Conservation (phyloP, 2,797 vertebrate species). For the Pachyuromys duprasi region DNA sequence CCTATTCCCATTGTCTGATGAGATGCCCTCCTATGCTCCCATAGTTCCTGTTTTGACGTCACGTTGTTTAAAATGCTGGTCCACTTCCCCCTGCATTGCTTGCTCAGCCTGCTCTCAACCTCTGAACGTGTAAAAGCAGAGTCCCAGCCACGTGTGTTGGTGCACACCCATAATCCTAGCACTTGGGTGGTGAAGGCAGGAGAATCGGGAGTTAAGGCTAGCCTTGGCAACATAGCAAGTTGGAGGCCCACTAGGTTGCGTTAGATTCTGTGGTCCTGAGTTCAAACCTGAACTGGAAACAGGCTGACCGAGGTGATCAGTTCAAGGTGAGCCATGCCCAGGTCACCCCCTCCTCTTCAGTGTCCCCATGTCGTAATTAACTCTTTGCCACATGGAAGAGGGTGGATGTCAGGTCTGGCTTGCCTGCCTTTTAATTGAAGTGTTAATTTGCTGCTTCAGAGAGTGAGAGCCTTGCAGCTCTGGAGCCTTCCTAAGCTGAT, state of each 20-base stretch:
- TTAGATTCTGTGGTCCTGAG: not conserved
- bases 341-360: not conserved
- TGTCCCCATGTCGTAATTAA: slow-evolving; percentile 66
- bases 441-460: slow-evolving; percentile 72
- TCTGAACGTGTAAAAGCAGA: not conserved
- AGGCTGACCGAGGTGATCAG: slow-evolving; percentile 4
- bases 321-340: slow-evolving; percentile 39
- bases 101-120: not conserved
- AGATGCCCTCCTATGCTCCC: not conserved
- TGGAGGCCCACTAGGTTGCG: no score
- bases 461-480: slow-evolving; percentile 23
- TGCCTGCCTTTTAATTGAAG: slow-evolving; percentile 75
- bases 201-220: not conserved
- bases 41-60: not conserved
- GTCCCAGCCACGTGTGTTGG: not conserved
- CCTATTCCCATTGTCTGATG: not conserved
- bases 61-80: not conserved
- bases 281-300: not conserved
- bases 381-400: slow-evolving; percentile 44
- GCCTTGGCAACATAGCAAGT: not conserved
- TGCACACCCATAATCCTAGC: not conserved
- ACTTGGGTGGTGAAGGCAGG: not conserved
- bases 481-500: slow-evolving; percentile 77
- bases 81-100: not conserved
- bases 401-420: slow-evolving; percentile 62